A percentile compares a stretch with the other conserved stretches of the same genome.
phyloP scores from a whole-genome alignment of 2,113 vertebrate species.

The Campylomormyrus tamandua region DNA sequence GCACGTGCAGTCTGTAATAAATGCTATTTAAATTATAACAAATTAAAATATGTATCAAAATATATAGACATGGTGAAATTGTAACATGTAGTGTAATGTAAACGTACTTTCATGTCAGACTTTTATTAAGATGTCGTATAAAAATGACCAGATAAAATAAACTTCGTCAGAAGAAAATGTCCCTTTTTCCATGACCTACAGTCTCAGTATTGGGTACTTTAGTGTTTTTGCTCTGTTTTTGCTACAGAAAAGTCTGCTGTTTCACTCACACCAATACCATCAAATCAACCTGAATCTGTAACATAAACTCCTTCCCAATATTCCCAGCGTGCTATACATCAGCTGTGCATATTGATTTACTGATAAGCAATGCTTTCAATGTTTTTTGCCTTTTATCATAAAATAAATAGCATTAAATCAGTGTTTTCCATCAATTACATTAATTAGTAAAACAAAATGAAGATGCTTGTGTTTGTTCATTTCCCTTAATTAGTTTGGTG shows the following conservation, averaged over 20 bases:
- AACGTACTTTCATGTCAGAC: not conserved
- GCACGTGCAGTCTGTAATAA: not conserved
- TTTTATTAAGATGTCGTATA: not conserved
- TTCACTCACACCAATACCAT: not conserved
- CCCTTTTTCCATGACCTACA: not conserved
- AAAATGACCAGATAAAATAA: not conserved
- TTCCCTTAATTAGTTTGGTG: not conserved
- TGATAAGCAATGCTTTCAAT: not conserved
- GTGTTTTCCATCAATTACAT: not conserved
- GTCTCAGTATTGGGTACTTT: not conserved
- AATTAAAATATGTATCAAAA: not conserved
- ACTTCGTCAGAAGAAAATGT: not conserved
- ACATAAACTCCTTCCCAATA: not conserved
- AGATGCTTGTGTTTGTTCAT: not conserved
- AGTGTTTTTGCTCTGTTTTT: not conserved
- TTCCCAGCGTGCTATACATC: not conserved
- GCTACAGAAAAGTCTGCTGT: not conserved
- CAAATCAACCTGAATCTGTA: not conserved
- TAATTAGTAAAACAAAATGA: constrained; percentile 1
- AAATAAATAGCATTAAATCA: not conserved
- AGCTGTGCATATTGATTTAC: not conserved
- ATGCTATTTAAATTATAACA: not conserved
- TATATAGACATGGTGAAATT: not conserved
- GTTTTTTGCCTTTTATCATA: not conserved
- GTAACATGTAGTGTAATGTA: not conserved